A percentile compares a stretch with the other conserved stretches of the same genome.
These are phyloP conservation scores for Neolamprologus sp. DNA, from an alignment of 2,113 vertebrate genomes.

Conservation along the genomic window DNA sequence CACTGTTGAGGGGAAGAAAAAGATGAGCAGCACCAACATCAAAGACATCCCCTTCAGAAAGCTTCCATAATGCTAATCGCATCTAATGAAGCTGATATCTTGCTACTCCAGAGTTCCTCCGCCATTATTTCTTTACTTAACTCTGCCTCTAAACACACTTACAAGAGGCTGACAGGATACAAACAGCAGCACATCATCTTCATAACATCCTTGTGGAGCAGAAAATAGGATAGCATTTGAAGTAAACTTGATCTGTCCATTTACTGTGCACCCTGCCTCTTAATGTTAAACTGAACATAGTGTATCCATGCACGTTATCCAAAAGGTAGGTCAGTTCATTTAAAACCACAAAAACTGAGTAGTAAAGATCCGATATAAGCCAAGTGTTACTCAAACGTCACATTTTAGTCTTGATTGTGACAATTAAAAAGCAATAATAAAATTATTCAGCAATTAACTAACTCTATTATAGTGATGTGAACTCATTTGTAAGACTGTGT, in stretches of 20 bases:
- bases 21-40: slow-evolving; percentile 35
- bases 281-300: neutral
- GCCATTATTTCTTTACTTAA: slow-evolving; percentile 11
- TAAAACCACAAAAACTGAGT: neutral
- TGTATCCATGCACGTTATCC: neutral
- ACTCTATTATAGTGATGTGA: neutral
- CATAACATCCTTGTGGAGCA: neutral
- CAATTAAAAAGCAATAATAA: neutral
- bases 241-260: neutral
- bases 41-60: slow-evolving; percentile 48
- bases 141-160: neutral
- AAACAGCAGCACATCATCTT: neutral
- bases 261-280: neutral
- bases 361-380: neutral
- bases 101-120: slow-evolving; percentile 24
- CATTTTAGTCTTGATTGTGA: neutral
- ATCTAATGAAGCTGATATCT: slow-evolving; percentile 61
- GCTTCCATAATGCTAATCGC: slow-evolving; percentile 54
- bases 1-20: slow-evolving; percentile 1
- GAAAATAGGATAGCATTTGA: neutral
- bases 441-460: neutral
- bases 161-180: neutral
- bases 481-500: neutral
- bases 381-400: neutral
- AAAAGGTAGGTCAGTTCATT: neutral